Evolutionary conservation across 2,888 invertebrate genomes (phyloP), one percentile per base, ranked within the genome.

Genomic region (Aphodius granarius): DNA sequence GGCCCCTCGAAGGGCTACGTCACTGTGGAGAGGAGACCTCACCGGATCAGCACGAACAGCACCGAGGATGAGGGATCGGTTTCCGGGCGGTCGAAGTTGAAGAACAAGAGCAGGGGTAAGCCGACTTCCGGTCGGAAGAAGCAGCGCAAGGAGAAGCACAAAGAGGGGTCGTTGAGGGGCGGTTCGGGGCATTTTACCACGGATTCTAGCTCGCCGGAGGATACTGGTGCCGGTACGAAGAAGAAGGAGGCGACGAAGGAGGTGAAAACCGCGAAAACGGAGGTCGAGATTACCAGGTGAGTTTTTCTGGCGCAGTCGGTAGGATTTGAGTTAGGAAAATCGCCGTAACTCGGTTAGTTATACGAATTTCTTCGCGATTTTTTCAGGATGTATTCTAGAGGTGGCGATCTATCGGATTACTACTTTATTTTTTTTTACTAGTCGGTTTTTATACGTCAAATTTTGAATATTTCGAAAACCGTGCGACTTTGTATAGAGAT

Each of bases 271-370:
- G 79, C 80, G 16, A 84, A 83, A 62, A 84, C 84, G 5, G 83
- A 85, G 73, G 82, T 82, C 22, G 85, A 85, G 72, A 83, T 82
- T n/a, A 84, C 83, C 15, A 85, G 83, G 76, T 81, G 83, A 71
- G 82, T 84, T 2, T 70, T 73, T n/a, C n/a, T n/a, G n/a, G n/a
- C n/a, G n/a, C n/a, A n/a, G 13, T 9, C 1, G 43, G 43, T 2
- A 1, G 43, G 0, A 2, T 43, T 3, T 43, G 13, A 43, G 13
- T 3, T 9, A 43, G 2, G 4, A 13, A 43, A 43, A 13, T 1
- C 4, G 1, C 6, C 2, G 3, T 3, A 9, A 0, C 43, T 43
- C 6, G 43, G 43, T 43, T 43, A 2, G 43, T 43, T 43, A 9
- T 43, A 43, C 43, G 3, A 3, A 43, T n/a, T n/a, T n/a, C n/a